These are phyloP conservation scores for Sebastes hubbsi DNA, from an alignment of 2,797 vertebrate species.

Conservation along the genomic window DNA sequence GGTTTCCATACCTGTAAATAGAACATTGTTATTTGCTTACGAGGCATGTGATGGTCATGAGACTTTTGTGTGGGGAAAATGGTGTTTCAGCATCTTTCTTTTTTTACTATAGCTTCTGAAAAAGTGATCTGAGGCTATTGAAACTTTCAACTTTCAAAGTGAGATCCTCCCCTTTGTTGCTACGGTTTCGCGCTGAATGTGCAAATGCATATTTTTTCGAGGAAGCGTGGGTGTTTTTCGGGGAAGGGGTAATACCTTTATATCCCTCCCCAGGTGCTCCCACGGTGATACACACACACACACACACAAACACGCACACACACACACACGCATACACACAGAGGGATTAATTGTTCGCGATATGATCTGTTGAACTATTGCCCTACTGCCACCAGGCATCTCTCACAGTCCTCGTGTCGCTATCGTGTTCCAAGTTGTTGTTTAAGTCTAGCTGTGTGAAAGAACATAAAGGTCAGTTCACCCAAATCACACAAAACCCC, in stretches of 20 bases:
- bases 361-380: slow-evolving; percentile 20
- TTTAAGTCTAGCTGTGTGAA: neutral
- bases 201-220: slow-evolving; percentile 63
- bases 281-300: slow-evolving; percentile 19
- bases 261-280: slow-evolving; percentile 52
- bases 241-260: slow-evolving; percentile 67
- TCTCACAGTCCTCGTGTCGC: neutral
- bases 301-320: neutral
- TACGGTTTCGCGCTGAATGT: slow-evolving; percentile 72
- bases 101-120: slow-evolving; percentile 17
- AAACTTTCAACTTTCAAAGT: slow-evolving; percentile 57
- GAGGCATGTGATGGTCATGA: neutral
- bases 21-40: neutral
- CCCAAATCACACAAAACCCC: neutral
- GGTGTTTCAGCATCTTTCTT: neutral
- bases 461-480: neutral
- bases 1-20: slow-evolving; percentile 17
- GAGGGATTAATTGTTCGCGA: neutral
- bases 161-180: slow-evolving; percentile 53
- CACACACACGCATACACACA: neutral
- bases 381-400: slow-evolving; percentile 15
- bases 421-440: neutral
- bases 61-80: neutral
- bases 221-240: slow-evolving; percentile 69
- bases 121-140: slow-evolving; percentile 21